Evolutionary conservation across 2,113 vertebrate genomes (phyloP).

Genomic region (Otus sunia): DNA sequence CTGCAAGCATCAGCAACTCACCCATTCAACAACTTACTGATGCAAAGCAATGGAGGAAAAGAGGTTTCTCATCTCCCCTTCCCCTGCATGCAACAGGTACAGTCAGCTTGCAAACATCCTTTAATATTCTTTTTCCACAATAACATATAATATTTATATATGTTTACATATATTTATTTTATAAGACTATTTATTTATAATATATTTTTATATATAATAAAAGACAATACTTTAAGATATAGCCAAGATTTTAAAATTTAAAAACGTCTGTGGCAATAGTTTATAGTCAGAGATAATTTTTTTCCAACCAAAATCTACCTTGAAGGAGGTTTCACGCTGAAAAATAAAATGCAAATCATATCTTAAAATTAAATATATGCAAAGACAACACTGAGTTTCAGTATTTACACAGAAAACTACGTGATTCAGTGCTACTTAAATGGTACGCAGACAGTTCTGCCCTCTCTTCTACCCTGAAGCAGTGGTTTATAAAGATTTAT

Average conservation of each 20-base stretch:
- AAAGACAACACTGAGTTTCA: neutral
- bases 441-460: neutral
- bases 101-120: neutral
- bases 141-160: neutral
- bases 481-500: neutral
- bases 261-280: neutral
- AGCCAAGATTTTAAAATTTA: neutral
- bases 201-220: neutral
- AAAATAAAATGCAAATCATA: neutral
- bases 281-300: neutral
- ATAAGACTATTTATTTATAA: neutral
- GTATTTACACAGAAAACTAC: neutral
- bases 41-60: neutral
- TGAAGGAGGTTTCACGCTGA: neutral
- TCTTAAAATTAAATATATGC: neutral
- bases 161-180: neutral
- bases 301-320: neutral
- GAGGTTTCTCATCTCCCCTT: neutral
- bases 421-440: neutral
- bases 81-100: neutral
- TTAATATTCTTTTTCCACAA: neutral
- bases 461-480: neutral
- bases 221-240: neutral
- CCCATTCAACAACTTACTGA: neutral
- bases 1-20: neutral